Evolutionary conservation across 2,113 vertebrate genomes (phyloP), one percentile per base, ranked within the genome.

Genomic region (Tenrec ecaudatus): DNA sequence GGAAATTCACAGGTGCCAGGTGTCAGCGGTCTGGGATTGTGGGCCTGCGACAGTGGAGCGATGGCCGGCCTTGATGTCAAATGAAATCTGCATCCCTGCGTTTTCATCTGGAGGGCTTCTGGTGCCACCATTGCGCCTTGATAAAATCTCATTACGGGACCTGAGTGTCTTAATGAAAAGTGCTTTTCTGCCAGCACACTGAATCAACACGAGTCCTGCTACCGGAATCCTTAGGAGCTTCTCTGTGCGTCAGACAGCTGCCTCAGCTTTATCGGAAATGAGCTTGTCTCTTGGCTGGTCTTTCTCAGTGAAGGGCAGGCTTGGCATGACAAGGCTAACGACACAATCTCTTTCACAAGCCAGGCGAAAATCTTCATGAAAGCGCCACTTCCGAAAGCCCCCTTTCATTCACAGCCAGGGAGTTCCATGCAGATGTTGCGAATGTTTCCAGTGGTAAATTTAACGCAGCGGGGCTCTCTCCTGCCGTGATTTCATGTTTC

Each of bases 261-360:
- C 79, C 53, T 95, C 92, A 92, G 77, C 89, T 96, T 93, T 87
- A 75, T 91, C 0, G 4, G 91, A 92, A 95, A 86, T 82, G 80
- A 90, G 66, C 90, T 95, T 86, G 68, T 86, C 95, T 78, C 92
- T 75, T 43, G 71, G 57, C 66, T 88, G 81, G 25, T 91, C 64
- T 87, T 90, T 94, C 47, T 96, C 91, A 83, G 31, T 62, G 90
- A 86, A 82, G 76, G 73, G 75, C 88, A 89, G 36, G 36, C 25
- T 92, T 38, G 64, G 69, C 0, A 1, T 4, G 40, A 36, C 19
- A 36, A 88, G 58, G 89, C 47, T 92, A 91, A 91, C 57, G 4
- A 3, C 47, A 89, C 75, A 97, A 29, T 82, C 86, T 38, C 53
- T 93, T 57, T 62, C 19, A 75, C 89, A 94, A 92, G 7, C 3